Base-by-base conservation (phyloP, 2,888 invertebrate species). In the Campoplex capitator region DNA sequence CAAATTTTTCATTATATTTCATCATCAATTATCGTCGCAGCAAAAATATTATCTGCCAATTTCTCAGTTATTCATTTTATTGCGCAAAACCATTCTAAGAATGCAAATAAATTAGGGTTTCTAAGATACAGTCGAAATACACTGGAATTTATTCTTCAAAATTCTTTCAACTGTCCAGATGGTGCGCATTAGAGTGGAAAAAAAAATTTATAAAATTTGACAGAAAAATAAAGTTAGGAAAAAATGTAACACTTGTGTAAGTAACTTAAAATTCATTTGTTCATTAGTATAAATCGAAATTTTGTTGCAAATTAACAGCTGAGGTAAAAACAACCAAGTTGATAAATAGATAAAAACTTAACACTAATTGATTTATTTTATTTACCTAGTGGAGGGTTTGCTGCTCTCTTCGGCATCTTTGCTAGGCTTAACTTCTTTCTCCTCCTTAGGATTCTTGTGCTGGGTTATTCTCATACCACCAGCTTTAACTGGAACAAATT, bases 401-500 rank as follows among this genome's bases (percentile, higher is more conserved):
- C 81, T 87, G 62, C 82, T 87, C 48, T 94, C 94, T 42, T 93
- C 93, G 0, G 89, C 88, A 70, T 93, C 93, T 81, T 94, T 94
- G 62, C 89, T 89, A 0, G 91, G 88, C 93, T 96, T 97, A 18
- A 95, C 95, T 80, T 96, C 96, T 90, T 96, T 96, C 91, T 95
- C 95, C 62, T 96, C 95, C 90, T 96, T 96, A 8, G 96, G 96
- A 1, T 95, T 95, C 94, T 98, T 98, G 93, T 98, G 97, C 92
- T 98, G 98, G 18, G 97, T 98, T 92, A 98, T 98, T 90, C 98
- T 96, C 98, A 98, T 98, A 2, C 98, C 98, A 76, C 98, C 98
- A 83, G 98, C 98, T 95, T 98, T 98, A 3, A 98, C 98, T 98
- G 28, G 42, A 56, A 54, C 28, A 65, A 78, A 62, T 48, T 62